A percentile compares a stretch with the other conserved stretches of the same genome.
Evolutionary conservation across 1,140 invertebrate species (phyloP).

Genomic region (Colletes gigas): DNA sequence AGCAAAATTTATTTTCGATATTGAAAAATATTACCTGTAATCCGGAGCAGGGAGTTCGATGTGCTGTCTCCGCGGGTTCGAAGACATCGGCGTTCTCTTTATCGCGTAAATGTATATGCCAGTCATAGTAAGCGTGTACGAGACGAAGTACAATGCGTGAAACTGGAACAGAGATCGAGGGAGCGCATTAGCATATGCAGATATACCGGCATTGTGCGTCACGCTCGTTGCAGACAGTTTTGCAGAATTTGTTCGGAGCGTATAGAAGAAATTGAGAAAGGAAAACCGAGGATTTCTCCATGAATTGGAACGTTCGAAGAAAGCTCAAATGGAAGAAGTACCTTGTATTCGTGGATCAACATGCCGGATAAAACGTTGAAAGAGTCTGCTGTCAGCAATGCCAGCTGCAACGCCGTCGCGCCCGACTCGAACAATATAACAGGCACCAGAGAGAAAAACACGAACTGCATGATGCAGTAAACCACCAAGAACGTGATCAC

Average conservation of each 20-base stretch:
- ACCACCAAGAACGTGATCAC: conserved; percentile 83
- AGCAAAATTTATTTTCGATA: no score
- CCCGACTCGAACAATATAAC: conserved; percentile 89
- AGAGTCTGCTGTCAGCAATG: conserved; percentile 92
- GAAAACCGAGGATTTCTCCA: neutral
- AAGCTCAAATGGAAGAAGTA: conserved; percentile 69
- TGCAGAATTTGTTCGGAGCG: neutral
- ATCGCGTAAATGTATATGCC: conserved; percentile 89
- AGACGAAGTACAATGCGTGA: conserved; percentile 90
- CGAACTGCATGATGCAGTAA: conserved; percentile 86
- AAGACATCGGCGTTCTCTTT: conserved; percentile 82
- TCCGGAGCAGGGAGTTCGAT: conserved; percentile 73
- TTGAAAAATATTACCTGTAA: conserved; percentile 71
- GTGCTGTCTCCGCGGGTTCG: conserved; percentile 74
- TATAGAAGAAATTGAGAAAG: neutral
- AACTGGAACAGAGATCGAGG: conserved; percentile 83
- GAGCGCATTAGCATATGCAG: neutral
- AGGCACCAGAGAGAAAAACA: conserved; percentile 90
- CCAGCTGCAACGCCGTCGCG: conserved; percentile 90
- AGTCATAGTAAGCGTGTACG: conserved; percentile 88
- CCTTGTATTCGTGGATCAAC: conserved; percentile 91
- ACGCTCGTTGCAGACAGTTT: neutral
- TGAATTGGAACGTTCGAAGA: conserved; percentile 17
- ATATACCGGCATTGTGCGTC: neutral
- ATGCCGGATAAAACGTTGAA: conserved; percentile 92